Base-by-base conservation (phyloP, 2,797 vertebrate species). In the Trichosurus vulpecula region DNA sequence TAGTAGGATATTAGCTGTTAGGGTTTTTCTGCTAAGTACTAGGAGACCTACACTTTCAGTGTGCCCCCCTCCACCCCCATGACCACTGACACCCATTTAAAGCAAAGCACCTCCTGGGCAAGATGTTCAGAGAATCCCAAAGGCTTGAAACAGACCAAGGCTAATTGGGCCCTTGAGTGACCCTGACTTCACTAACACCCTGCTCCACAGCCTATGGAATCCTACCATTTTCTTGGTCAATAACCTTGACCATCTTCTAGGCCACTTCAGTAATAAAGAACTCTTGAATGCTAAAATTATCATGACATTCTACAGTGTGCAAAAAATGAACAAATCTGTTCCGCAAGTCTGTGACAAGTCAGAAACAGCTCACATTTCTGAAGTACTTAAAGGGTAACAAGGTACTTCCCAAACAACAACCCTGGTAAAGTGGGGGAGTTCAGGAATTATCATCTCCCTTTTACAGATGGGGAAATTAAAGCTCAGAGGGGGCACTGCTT, bases 61-160 rank as follows among this genome's bases (percentile, higher is more conserved):
- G 54, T 56, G 55, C 25, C 55, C 22, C 22, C 54, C 54, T 0
- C 54, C 4, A 6, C 52, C 54, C n/a, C 92, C 54, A 95, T 81
- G 35, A 94, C 31, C 22, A 91, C 94, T 81, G 52, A 5, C 51
- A 93, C 25, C 90, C 93, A 92, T 90, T 94, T 87, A 95, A 92
- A 66, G 58, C 58, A 35, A 13, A 66, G 14, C 61, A 19, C 9
- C 41, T 51, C 41, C 41, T 27, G 22, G 74, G 9, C 22, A 3
- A 87, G 41, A 25, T 25, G 22, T 87, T 87, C 41, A 51, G 19
- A 41, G 74, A 87, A 87, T 87, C 74, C 9, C 41, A 87, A 51
- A 27, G 25, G 8, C 25, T 22, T 87, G 74, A 87, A 87, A 87
- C 25, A 87, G 22, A 10, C 3, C 41, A 47, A 51, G 41, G 25